Percentiles rank a stretch among this genome's conserved stretches.
phyloP scores from a whole-genome alignment of 2,113 vertebrate species.

The Ia io region DNA sequence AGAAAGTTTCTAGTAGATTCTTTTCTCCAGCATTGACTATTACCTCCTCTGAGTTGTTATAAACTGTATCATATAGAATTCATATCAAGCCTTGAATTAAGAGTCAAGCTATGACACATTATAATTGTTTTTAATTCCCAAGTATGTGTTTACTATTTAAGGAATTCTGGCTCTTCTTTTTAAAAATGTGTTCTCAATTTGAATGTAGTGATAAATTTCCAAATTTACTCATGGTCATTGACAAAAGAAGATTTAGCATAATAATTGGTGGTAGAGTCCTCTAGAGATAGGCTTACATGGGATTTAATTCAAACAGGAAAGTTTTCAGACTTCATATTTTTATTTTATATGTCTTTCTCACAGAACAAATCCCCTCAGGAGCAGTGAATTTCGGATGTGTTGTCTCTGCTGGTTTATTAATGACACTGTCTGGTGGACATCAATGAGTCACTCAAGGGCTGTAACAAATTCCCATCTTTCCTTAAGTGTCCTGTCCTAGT shows the following conservation, averaged over 20 bases:
- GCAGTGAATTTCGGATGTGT: slow-evolving; percentile 34
- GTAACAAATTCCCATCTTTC: slow-evolving; percentile 65
- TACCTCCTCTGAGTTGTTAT: background rate
- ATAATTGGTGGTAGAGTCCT: slow-evolving; percentile 57
- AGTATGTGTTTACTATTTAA: background rate
- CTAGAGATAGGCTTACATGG: slow-evolving; percentile 55
- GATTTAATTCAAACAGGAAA: slow-evolving; percentile 66
- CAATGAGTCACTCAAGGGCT: slow-evolving; percentile 67
- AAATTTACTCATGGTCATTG: slow-evolving; percentile 34
- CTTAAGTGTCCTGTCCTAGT: slow-evolving; percentile 73
- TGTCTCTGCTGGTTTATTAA: slow-evolving; percentile 75
- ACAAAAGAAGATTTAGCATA: slow-evolving; percentile 68
- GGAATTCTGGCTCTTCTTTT: background rate
- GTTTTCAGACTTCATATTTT: slow-evolving; percentile 64
- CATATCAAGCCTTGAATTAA: background rate
- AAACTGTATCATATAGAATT: slow-evolving; percentile 2
- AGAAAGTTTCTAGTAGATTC: background rate
- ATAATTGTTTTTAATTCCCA: slow-evolving; percentile 29
- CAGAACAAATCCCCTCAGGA: slow-evolving; percentile 49
- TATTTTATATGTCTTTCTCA: background rate
- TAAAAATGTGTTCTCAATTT: background rate
- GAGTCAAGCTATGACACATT: background rate
- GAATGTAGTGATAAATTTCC: slow-evolving; percentile 15
- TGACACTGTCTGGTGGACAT: slow-evolving; percentile 53
- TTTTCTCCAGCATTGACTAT: background rate